A percentile compares a stretch with the other conserved stretches of the same genome.
phyloP scores from a whole-genome alignment of 2,113 vertebrate genomes.

The Cyphomyrus plagiostoma region DNA sequence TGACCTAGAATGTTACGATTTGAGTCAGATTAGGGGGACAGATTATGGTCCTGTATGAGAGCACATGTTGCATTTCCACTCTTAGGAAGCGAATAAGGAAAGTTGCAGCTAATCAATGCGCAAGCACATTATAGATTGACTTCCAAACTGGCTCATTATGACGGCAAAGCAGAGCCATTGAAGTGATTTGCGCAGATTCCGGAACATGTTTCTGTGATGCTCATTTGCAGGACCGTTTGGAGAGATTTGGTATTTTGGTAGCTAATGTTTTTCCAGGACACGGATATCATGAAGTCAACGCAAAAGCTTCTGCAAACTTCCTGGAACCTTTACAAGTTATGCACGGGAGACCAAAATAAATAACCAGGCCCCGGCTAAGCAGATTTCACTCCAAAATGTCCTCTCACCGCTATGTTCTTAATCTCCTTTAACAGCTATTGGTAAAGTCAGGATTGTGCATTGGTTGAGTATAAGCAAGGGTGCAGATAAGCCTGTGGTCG shows the following conservation, averaged over 20 bases:
- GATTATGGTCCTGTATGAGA: not conserved
- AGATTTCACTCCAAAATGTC: not conserved
- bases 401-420: not conserved
- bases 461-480: not conserved
- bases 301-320: slow-evolving; percentile 19
- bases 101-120: not conserved
- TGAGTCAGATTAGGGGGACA: not conserved
- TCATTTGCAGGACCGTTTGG: slow-evolving; percentile 36
- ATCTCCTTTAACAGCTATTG: not conserved
- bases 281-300: slow-evolving; percentile 51
- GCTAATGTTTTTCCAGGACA: slow-evolving; percentile 33
- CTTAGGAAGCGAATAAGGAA: not conserved
- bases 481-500: not conserved
- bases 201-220: slow-evolving; percentile 33
- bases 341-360: not conserved
- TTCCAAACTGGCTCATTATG: not conserved
- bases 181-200: not conserved
- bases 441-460: not conserved
- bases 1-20: not conserved
- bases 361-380: not conserved
- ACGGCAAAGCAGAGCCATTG: not conserved
- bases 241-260: slow-evolving; percentile 25
- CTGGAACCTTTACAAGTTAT: not conserved
- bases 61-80: not conserved
- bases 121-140: not conserved